phyloP scores from a whole-genome alignment of 2,113 vertebrate species.

The Elachura formosa region DNA sequence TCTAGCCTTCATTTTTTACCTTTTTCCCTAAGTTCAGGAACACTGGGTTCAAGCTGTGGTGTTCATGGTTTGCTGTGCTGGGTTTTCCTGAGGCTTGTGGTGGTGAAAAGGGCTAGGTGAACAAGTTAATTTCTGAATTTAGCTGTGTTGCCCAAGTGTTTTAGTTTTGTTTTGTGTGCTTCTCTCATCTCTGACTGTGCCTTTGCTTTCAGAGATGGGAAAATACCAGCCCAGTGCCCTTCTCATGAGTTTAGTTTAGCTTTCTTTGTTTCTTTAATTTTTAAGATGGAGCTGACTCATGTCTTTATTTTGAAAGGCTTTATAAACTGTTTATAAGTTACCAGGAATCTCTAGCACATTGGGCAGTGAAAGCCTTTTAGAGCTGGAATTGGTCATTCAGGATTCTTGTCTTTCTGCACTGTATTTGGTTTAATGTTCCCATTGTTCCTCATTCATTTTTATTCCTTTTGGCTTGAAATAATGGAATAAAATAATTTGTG shows the following conservation, averaged over 20 bases:
- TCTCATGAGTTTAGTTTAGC: not conserved
- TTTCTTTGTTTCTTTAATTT: not conserved
- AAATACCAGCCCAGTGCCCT: not conserved
- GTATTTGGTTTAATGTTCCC: not conserved
- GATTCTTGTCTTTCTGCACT: not conserved
- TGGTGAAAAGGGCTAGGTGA: not conserved
- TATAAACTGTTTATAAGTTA: not conserved
- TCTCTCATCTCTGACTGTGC: not conserved
- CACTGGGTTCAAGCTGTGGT: not conserved
- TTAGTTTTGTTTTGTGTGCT: not conserved
- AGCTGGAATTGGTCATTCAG: not conserved
- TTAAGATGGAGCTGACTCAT: not conserved
- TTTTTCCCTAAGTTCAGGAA: accelerated
- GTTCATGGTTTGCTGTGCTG: not conserved
- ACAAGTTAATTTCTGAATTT: not conserved
- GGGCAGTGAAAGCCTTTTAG: not conserved
- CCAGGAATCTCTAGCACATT: not conserved
- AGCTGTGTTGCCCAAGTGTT: not conserved
- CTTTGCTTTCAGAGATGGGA: not conserved
- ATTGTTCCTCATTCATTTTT: not conserved
- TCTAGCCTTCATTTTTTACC: not conserved
- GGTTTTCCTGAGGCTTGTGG: not conserved
- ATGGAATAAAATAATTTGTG: constrained; percentile 5
- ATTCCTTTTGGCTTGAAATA: constrained; percentile 16
- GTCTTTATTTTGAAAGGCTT: not conserved